Conservation (phyloP, 2,888 invertebrate species). For the Augiades crinisus region DNA sequence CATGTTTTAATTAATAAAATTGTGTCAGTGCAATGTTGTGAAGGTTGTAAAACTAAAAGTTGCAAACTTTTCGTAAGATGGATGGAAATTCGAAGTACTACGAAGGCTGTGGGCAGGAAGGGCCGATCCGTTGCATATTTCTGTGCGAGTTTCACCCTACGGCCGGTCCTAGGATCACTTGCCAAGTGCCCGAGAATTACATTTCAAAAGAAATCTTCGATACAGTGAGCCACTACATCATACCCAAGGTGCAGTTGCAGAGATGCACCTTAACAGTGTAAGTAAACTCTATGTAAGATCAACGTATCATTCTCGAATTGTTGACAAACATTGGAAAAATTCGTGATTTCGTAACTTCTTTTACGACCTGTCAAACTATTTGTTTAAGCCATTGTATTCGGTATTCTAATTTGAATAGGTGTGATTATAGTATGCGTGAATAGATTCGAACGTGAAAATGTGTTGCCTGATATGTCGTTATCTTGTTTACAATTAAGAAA, state of each 20-base stretch:
- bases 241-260: constrained; percentile 91
- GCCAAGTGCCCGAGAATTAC: constrained; percentile 90
- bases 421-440: not conserved
- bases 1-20: constrained; percentile 20
- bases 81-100: constrained; percentile 72
- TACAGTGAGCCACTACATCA: constrained; percentile 90
- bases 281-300: constrained; percentile 48
- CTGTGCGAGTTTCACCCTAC: constrained; percentile 89
- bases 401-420: not conserved
- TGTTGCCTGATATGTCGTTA: not conserved
- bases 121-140: constrained; percentile 89
- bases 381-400: not conserved
- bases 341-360: constrained; percentile 11
- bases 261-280: constrained; percentile 90
- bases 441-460: not conserved
- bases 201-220: constrained; percentile 92
- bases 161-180: constrained; percentile 89
- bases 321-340: not conserved
- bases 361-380: not conserved
- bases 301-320: not conserved
- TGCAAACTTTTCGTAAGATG: constrained; percentile 59
- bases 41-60: constrained; percentile 24
- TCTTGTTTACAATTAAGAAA: not conserved
- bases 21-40: constrained; percentile 36
- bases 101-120: constrained; percentile 84